Evolutionary conservation across 2,888 invertebrate species (phyloP).

Genomic region (Cryptus viduatorius): DNA sequence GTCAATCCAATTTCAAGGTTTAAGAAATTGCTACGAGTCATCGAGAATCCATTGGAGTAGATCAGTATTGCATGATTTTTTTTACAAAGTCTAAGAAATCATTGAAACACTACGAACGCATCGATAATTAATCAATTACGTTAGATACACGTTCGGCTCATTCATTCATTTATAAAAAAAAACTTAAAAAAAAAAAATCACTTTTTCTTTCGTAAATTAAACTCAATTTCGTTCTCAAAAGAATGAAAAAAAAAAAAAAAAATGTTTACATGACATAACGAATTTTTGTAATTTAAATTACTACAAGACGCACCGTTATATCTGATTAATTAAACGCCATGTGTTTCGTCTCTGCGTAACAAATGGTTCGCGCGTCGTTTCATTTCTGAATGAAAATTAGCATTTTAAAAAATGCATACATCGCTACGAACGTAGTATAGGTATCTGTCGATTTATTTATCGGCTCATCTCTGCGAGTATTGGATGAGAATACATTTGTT

Average conservation of each 20-base stretch:
- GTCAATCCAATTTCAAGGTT: slow-evolving; percentile 1
- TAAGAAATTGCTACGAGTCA: slow-evolving; percentile 13
- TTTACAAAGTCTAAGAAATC: background rate
- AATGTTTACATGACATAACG: background rate
- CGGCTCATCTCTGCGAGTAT: slow-evolving; percentile 15
- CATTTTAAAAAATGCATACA: background rate
- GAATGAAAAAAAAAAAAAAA: background rate
- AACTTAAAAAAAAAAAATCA: background rate
- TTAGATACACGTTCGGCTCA: too few species aligned
- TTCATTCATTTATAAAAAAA: too few species aligned
- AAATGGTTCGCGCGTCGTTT: background rate
- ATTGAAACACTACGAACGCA: too few species aligned
- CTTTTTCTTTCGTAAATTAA: background rate
- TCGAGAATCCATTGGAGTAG: slow-evolving; percentile 2
- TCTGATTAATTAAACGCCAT: background rate
- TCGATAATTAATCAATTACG: too few species aligned
- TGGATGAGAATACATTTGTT: background rate
- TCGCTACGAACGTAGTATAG: background rate
- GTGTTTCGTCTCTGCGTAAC: background rate
- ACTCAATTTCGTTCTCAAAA: background rate
- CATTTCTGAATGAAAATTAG: background rate
- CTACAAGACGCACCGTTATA: background rate
- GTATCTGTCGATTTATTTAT: background rate
- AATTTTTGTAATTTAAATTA: background rate
- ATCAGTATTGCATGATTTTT: background rate